phyloP scores from a whole-genome alignment of 2,888 invertebrate genomes.

The Spilosoma lubricipeda region DNA sequence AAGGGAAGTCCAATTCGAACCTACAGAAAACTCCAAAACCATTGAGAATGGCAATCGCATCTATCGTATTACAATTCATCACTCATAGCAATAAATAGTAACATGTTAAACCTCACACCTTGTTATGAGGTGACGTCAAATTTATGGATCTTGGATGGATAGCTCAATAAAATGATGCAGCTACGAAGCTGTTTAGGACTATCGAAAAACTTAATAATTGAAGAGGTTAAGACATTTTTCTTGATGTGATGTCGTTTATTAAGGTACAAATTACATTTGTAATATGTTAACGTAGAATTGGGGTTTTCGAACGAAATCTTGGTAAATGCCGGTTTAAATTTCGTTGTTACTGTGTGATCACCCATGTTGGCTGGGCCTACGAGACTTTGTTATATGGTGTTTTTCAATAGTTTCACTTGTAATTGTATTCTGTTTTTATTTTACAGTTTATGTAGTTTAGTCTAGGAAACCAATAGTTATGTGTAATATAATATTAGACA shows the following conservation, averaged over 20 bases:
- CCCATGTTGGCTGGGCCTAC: too few relatives aligned
- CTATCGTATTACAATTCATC: too few relatives aligned
- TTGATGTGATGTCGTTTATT: conserved; percentile 9
- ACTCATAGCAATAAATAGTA: conserved; percentile 55
- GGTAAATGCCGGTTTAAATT: not conserved
- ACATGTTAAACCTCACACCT: conserved; percentile 52
- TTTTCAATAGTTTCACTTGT: not conserved
- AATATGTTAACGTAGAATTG: not conserved
- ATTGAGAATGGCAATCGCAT: conserved; percentile 23
- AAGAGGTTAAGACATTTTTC: not conserved
- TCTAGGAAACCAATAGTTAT: too few relatives aligned
- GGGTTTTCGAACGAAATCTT: not conserved
- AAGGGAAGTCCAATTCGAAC: not conserved
- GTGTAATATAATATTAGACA: too few relatives aligned
- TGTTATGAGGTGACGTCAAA: conserved; percentile 21
- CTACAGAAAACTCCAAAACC: not conserved
- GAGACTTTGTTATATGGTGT: not conserved
- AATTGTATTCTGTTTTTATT: not conserved
- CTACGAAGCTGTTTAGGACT: conserved; percentile 24
- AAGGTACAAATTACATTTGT: not conserved
- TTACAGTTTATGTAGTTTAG: too few relatives aligned
- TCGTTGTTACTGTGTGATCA: too few relatives aligned
- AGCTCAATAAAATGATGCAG: conserved; percentile 49
- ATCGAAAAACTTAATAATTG: not conserved
- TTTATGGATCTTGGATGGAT: too few relatives aligned